Base-by-base conservation (phyloP, 2,888 invertebrate genomes). In the Cheilosia vulpina region DNA sequence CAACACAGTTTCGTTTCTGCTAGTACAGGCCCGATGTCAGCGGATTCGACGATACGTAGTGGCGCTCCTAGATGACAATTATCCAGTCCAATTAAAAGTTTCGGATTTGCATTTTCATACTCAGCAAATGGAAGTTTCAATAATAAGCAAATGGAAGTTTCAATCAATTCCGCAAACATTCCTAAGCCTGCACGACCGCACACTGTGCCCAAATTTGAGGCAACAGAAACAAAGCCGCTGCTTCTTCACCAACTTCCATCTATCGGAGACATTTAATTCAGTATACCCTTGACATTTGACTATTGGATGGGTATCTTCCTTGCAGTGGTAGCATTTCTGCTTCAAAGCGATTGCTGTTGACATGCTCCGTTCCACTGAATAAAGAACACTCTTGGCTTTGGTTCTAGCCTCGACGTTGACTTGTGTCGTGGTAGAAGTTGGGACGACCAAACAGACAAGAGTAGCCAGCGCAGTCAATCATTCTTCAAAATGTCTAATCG, bases 51-150 rank as follows among this genome's bases (percentile, higher is more conserved):
- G 4, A 27, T 27, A 5, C 63, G 17, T 27, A 31, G 38, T 21
- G 72, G 34, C 4, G 43, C 43, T n/a, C 43, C 43, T 4, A 31
- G 4, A 19, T 27, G 13, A 27, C 52, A 17, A 43, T 24, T 53
- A 50, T 62, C 38, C 4, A 73, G 83, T 34, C 69, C 78, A 31
- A 87, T 34, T 72, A 72, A 87, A 84, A 19, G 41, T 57, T 19
- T 34, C n/a, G 3, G 58, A 58, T n/a, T 45, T 3, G 34, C 57
- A 38, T 57, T 38, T 11, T 57, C 19, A 13, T 57, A 57, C 38
- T 57, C 57, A 34, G 6, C 7, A 38, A 34, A n/a, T 19, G 57
- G 57, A 34, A 57, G 5, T 34, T 17, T 34, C 15, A 17, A 17
- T 3, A 57, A 17, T 17, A 9, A 21, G 2, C 2, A 7, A 0